These are phyloP conservation scores for Oreohelix idahoensis DNA, from an alignment of 1,140 invertebrate genomes.

Conservation along the genomic window DNA sequence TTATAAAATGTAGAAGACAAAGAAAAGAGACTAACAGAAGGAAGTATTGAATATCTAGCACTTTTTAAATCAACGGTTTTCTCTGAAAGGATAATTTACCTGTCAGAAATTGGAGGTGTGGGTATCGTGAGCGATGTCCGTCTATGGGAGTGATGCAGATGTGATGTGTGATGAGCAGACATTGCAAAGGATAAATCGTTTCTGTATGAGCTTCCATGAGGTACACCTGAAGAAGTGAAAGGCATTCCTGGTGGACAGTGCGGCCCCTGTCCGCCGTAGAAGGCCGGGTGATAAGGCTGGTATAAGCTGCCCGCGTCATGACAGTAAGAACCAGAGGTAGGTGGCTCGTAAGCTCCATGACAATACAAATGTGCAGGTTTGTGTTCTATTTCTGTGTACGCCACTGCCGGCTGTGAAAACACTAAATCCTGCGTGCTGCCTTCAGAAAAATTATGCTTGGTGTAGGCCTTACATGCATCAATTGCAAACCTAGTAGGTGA, in stretches of 20 bases:
- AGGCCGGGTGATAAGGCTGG: slow-evolving; percentile 51
- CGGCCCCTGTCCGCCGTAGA: slow-evolving; percentile 54
- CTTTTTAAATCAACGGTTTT: too few relatives aligned
- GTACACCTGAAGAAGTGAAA: slow-evolving; percentile 44
- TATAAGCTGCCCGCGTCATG: slow-evolving; percentile 43
- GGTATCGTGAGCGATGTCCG: slow-evolving; percentile 64
- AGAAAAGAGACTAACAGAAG: too few relatives aligned
- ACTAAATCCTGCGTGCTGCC: slow-evolving; percentile 32
- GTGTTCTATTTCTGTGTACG: slow-evolving; percentile 44
- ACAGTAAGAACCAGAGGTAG: slow-evolving; percentile 20
- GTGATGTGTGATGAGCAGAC: slow-evolving; percentile 51
- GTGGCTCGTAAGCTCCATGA: slow-evolving; percentile 38
- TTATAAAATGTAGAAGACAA: too few relatives aligned
- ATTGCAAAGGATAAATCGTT: slow-evolving; percentile 50
- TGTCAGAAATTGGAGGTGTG: slow-evolving; percentile 59
- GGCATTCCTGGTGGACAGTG: slow-evolving; percentile 39
- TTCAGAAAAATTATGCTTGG: slow-evolving; percentile 21
- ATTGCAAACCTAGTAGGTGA: slow-evolving; percentile 24
- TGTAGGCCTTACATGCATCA: slow-evolving; percentile 14
- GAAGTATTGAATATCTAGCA: too few relatives aligned
- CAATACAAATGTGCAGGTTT: slow-evolving; percentile 45
- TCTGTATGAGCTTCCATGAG: slow-evolving; percentile 38
- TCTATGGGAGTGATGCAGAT: slow-evolving; percentile 55
- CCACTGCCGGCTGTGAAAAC: slow-evolving; percentile 44
- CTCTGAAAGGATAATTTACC: too few relatives aligned